phyloP scores from a whole-genome alignment of 2,888 invertebrate genomes.

The Dicyrtomina minuta region DNA sequence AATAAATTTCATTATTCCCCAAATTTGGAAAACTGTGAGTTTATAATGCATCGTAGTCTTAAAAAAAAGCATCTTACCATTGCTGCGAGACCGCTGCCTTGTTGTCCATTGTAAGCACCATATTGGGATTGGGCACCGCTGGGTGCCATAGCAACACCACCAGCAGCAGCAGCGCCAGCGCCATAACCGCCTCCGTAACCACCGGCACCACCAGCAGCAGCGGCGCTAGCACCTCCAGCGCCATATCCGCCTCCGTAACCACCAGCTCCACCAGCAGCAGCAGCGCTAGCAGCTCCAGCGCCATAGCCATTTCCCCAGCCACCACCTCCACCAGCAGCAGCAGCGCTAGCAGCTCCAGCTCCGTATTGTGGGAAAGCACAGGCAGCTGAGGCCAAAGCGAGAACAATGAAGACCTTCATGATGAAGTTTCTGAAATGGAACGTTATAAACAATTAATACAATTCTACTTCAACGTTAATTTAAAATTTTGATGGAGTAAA shows the following conservation, averaged over 20 bases:
- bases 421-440: no score
- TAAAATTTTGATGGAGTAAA: no score
- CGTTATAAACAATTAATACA: no score
- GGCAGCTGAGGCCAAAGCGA: conserved; percentile 39
- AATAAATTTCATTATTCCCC: background rate
- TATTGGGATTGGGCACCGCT: background rate
- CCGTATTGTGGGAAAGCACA: conserved; percentile 38
- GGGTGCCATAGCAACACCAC: background rate
- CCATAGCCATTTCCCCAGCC: background rate
- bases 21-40: background rate
- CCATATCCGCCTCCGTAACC: conserved; percentile 18
- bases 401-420: conserved; percentile 37
- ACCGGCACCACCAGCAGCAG: background rate
- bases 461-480: no score
- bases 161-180: background rate
- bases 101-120: background rate
- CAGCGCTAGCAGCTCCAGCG: conserved; percentile 15
- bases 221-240: background rate
- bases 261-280: conserved; percentile 27
- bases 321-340: background rate
- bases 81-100: conserved; percentile 35
- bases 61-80: background rate
- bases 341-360: conserved; percentile 18
- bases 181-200: conserved; percentile 4
- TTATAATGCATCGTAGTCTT: background rate